These are phyloP conservation scores for Mesodorylaimus sp. DNA, from an alignment of 2,888 invertebrate genomes.

Conservation along the genomic window DNA sequence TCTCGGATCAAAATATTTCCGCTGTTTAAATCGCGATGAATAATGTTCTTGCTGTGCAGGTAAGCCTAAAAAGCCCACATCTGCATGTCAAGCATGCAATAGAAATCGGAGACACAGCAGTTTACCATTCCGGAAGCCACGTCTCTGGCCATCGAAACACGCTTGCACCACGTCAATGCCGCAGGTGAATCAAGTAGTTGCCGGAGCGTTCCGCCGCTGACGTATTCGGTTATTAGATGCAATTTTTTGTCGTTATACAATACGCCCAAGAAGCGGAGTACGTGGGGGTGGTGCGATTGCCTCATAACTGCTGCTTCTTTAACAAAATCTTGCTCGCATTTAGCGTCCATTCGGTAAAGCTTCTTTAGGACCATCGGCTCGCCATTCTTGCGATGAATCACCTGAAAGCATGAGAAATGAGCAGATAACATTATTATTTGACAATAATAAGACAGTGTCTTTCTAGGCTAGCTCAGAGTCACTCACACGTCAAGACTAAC, in stretches of 20 bases:
- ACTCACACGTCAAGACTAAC: no score
- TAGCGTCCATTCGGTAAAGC: constrained; percentile 73
- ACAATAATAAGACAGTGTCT: no score
- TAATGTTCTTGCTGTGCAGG: constrained; percentile 78
- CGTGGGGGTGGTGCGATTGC: constrained; percentile 69
- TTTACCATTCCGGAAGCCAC: constrained; percentile 72
- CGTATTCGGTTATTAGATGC: constrained; percentile 77
- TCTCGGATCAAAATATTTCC: constrained; percentile 79
- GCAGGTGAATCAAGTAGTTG: constrained; percentile 51
- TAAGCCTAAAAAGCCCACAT: constrained; percentile 38
- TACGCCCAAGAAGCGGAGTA: constrained; percentile 73
- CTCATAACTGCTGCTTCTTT: constrained; percentile 86
- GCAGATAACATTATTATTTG: no score
- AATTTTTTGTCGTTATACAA: constrained; percentile 75
- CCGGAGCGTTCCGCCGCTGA: constrained; percentile 71
- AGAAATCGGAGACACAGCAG: background rate
- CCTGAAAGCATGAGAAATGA: constrained; percentile 47
- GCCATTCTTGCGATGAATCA: constrained; percentile 67
- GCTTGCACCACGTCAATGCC: constrained; percentile 55
- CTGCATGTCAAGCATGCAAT: background rate
- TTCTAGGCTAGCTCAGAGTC: no score
- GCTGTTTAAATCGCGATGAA: constrained; percentile 82
- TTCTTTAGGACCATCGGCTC: constrained; percentile 92
- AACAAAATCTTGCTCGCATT: constrained; percentile 76
- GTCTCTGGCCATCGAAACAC: constrained; percentile 68